A percentile compares a stretch with the other conserved stretches of the same genome.
These are phyloP conservation scores for Phenganax stokvisi DNA, from an alignment of 92 coral and sea anemone species.

Conservation along the genomic window DNA sequence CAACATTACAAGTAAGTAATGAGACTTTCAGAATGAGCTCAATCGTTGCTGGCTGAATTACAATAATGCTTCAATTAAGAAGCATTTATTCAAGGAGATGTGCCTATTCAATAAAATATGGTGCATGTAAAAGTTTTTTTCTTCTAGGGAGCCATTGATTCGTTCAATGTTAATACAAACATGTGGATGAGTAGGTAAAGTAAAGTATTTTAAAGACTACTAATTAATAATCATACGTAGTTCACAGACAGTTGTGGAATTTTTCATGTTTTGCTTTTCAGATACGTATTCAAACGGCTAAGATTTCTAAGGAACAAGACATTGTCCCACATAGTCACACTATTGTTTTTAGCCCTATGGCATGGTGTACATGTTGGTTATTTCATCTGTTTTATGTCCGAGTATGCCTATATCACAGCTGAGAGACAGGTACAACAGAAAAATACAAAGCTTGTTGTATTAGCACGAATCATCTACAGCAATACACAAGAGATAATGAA, in stretches of 20 bases:
- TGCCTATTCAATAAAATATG: no score
- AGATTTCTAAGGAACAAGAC: conserved; percentile 93
- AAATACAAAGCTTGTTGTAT: neutral
- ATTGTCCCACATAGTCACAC: conserved; percentile 70
- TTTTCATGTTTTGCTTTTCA: conserved; percentile 18
- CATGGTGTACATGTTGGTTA: conserved; percentile 82
- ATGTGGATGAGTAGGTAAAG: conserved; percentile 92
- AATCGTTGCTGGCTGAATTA: no score
- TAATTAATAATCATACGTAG: neutral
- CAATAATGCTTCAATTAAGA: no score
- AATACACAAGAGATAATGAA: neutral
- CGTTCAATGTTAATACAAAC: conserved; percentile 89
- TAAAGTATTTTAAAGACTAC: neutral
- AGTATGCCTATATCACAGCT: conserved; percentile 63
- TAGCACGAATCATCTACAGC: neutral
- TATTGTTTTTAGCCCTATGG: conserved; percentile 90
- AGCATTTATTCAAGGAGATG: no score
- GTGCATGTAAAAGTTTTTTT: neutral
- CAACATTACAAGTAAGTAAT: conserved; percentile 73
- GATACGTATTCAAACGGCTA: conserved; percentile 92
- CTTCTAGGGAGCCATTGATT: conserved; percentile 69
- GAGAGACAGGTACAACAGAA: conserved; percentile 69
- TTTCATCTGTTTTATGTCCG: conserved; percentile 62
- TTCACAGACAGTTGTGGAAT: neutral
- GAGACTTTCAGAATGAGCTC: no score